A percentile compares a stretch with the other conserved stretches of the same genome.
These are phyloP conservation scores for Scyliorhinus canicula DNA, from an alignment of 2,797 vertebrate species.

Conservation along the genomic window DNA sequence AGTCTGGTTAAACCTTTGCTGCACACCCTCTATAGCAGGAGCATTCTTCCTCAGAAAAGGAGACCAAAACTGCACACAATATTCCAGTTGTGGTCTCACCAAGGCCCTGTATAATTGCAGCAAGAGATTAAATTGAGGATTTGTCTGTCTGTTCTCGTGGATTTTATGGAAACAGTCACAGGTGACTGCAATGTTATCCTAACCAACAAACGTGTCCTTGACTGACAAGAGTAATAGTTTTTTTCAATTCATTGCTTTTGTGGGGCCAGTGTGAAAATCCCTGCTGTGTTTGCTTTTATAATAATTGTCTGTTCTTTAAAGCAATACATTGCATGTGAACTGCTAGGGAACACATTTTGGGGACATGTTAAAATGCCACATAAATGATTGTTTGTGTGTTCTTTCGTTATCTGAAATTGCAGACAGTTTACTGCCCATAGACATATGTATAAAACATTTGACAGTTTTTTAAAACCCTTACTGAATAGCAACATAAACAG, in stretches of 20 bases:
- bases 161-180: neutral
- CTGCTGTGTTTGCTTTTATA: neutral
- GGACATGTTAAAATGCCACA: neutral
- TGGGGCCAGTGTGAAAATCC: neutral
- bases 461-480: too few relatives aligned
- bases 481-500: neutral
- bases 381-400: neutral
- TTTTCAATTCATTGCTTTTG: neutral
- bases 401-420: neutral
- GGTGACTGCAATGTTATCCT: neutral
- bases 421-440: neutral
- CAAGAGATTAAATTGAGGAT: neutral
- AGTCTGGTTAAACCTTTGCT: too few relatives aligned
- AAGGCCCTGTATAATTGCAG: too few relatives aligned
- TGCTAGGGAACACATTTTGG: neutral
- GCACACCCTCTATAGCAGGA: too few relatives aligned
- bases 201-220: neutral
- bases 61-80: too few relatives aligned
- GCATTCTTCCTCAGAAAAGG: too few relatives aligned
- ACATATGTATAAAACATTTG: neutral
- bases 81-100: too few relatives aligned
- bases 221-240: neutral
- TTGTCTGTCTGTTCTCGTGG: neutral
- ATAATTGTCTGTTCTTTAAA: neutral
- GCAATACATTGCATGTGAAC: neutral